Percentiles rank a stretch among this genome's conserved stretches.
phyloP scores from a whole-genome alignment of 2,113 vertebrate species.

The Pantherophis guttatus region DNA sequence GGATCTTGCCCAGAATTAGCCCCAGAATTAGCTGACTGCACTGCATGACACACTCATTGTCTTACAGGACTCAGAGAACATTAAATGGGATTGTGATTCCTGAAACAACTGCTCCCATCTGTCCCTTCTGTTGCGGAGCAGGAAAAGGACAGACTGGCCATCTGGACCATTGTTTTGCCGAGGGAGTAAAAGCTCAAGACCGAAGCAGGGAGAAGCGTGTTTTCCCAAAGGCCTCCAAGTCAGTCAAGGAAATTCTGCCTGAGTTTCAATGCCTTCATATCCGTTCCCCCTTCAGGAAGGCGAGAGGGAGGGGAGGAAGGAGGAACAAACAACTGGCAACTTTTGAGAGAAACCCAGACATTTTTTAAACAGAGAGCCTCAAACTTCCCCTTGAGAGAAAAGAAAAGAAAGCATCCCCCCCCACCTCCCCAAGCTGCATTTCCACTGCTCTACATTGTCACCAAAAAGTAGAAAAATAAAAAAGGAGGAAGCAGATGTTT shows the following conservation, averaged over 20 bases:
- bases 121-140: slow-evolving; percentile 44
- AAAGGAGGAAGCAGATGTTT: slow-evolving; percentile 68
- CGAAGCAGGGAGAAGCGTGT: slow-evolving; percentile 26
- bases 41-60: not conserved
- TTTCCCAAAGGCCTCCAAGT: slow-evolving; percentile 52
- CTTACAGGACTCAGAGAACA: not conserved
- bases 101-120: slow-evolving; percentile 36
- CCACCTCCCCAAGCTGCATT: slow-evolving; percentile 38
- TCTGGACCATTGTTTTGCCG: slow-evolving; percentile 53
- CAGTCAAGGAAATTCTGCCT: slow-evolving; percentile 66
- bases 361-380: slow-evolving; percentile 46
- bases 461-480: slow-evolving; percentile 34
- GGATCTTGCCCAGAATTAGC: not conserved
- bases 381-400: slow-evolving; percentile 54
- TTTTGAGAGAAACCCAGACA: slow-evolving; percentile 59
- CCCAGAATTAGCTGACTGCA: accelerated
- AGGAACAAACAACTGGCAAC: slow-evolving; percentile 62
- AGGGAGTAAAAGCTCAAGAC: not conserved
- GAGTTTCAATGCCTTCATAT: slow-evolving; percentile 51
- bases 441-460: slow-evolving; percentile 56
- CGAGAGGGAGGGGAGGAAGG: slow-evolving; percentile 62
- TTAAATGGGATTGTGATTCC: slow-evolving; percentile 23
- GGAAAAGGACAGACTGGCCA: slow-evolving; percentile 54
- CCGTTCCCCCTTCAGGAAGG: slow-evolving; percentile 58
- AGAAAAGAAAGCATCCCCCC: slow-evolving; percentile 51